Conservation (phyloP, 2,113 vertebrate genomes). For the Barnardius zonarius region DNA sequence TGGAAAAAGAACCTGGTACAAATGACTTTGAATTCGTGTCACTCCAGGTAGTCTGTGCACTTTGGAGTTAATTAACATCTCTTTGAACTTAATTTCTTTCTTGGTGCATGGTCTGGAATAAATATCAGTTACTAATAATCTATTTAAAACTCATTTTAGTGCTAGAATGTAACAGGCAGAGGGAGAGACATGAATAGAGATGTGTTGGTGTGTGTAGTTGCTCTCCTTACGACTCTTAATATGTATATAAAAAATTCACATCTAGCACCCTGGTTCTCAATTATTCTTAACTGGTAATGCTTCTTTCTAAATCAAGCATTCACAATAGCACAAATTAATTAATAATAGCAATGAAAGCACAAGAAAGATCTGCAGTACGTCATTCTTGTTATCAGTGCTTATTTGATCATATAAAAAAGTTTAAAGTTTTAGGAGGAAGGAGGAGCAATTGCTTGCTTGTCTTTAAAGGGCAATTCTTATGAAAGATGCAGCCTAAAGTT, state of each 20-base stretch:
- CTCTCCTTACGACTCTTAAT: neutral
- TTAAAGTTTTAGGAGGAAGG: neutral
- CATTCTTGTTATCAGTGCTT: neutral
- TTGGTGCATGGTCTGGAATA: slow-evolving; percentile 50
- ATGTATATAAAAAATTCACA: neutral
- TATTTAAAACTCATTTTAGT: slow-evolving; percentile 53
- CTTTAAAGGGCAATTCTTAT: neutral
- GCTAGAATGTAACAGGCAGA: slow-evolving; percentile 17
- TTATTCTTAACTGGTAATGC: neutral
- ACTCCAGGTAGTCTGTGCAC: slow-evolving; percentile 20
- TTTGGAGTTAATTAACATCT: slow-evolving; percentile 67
- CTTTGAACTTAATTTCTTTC: slow-evolving; percentile 69
- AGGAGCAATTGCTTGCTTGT: neutral
- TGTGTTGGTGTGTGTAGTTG: neutral
- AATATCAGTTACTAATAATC: slow-evolving; percentile 51
- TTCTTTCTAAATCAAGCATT: neutral
- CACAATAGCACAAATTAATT: neutral
- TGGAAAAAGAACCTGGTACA: slow-evolving; percentile 52
- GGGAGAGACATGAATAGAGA: slow-evolving; percentile 1
- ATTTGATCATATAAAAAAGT: neutral
- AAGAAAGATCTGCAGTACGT: neutral
- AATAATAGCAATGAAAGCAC: neutral
- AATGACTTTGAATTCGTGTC: slow-evolving; percentile 67
- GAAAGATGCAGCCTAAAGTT: neutral
- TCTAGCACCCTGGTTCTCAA: neutral